Evolutionary conservation across 1,140 invertebrate species (phyloP), one percentile per base, ranked within the genome.

Genomic region (Cydia splendana): DNA sequence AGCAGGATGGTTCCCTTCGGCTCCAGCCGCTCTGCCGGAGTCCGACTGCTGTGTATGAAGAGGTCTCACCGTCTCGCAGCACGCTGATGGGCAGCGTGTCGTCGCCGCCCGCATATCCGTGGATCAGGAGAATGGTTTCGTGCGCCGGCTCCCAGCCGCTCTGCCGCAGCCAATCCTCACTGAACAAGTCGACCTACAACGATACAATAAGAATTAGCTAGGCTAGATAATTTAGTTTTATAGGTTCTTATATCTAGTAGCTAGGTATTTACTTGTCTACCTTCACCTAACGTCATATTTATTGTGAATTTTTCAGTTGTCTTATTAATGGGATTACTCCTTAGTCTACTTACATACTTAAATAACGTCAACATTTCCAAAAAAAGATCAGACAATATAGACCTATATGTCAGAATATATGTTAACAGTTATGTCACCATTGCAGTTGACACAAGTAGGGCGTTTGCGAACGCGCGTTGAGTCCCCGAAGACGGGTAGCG

Each of bases 51-150:
- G n/a, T 53, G 51, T 12, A 53, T 53, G 51, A 53, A 48, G 45
- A 48, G 53, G 1, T 34, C 81, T 86, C 87, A 95, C 95, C 95
- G 83, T 96, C 96, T 77, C 95, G 93, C 0, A 96, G 87, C 0
- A 96, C 95, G 2, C 94, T 88, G 62, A 96, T 96, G 0, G 96
- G 96, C 15, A 96, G 84, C 0, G 94, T 94, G 79, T 96, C 95
- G 77, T 96, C 95, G 2, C 95, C 95, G 9, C 96, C 96, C 24
- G 95, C 96, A 84, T 97, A 97, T 9, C 96, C 96, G 80, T 97
- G 96, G 24, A 97, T 92, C 5, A 97, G 84, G 45, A 97, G 86
- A 3, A 96, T 94, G 77, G 95, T 96, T 65, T 96, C 95, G 77
- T 95, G 95, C 2, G 94, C 91, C 0, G 95, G 93, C 77, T 97